Evolutionary conservation across 2,888 invertebrate species (phyloP).

Genomic region (Cephalotes varians): DNA sequence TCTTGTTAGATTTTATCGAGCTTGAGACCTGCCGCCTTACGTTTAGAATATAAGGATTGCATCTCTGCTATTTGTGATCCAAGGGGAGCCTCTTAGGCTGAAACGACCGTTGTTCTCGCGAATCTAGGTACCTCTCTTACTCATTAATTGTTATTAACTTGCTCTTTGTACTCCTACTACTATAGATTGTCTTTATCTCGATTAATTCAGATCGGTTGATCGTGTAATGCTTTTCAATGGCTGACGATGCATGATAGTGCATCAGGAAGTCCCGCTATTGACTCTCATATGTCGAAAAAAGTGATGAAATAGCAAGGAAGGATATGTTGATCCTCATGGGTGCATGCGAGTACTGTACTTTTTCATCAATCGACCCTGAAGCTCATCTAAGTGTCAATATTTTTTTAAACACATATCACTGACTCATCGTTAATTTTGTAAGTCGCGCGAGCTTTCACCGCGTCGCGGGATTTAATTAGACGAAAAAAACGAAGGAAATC

Average conservation of each 20-base stretch:
- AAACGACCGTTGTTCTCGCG: slow-evolving; percentile 58
- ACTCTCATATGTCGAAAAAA: slow-evolving; percentile 69
- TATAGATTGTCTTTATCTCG: slow-evolving; percentile 74
- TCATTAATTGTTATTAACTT: slow-evolving; percentile 77
- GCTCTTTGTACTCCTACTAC: slow-evolving; percentile 79
- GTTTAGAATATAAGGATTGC: not conserved
- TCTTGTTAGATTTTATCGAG: slow-evolving; percentile 8
- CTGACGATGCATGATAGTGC: slow-evolving; percentile 46
- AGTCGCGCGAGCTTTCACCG: slow-evolving; percentile 31
- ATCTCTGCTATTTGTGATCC: slow-evolving; percentile 14
- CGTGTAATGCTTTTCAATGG: slow-evolving; percentile 69
- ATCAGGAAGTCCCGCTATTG: slow-evolving; percentile 45
- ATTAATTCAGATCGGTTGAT: slow-evolving; percentile 63
- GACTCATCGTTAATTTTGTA: slow-evolving; percentile 59
- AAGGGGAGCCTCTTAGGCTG: not conserved
- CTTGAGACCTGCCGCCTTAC: slow-evolving; percentile 3
- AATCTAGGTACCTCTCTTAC: slow-evolving; percentile 63
- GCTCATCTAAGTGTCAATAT: slow-evolving; percentile 65
- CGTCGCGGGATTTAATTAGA: slow-evolving; percentile 49
- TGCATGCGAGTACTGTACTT: slow-evolving; percentile 44
- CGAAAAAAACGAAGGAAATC: slow-evolving; percentile 39
- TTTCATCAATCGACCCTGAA: slow-evolving; percentile 51
- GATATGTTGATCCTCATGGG: slow-evolving; percentile 33
- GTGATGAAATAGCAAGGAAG: slow-evolving; percentile 16
- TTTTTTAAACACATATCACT: slow-evolving; percentile 72